Evolutionary conservation across 2,888 invertebrate species (phyloP).

Genomic region (Dusona sp.): DNA sequence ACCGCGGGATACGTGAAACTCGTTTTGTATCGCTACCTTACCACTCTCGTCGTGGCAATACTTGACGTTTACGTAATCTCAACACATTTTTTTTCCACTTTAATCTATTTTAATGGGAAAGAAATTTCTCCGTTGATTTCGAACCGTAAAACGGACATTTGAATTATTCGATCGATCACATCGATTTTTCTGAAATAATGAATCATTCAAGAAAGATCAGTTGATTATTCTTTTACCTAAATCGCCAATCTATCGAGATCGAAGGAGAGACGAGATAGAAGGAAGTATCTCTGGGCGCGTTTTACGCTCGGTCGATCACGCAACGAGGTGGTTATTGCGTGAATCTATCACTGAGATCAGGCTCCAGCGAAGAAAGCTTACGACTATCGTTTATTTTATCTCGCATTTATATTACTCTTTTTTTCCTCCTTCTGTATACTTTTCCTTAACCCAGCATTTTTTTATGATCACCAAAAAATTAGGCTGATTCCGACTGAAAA

Average conservation of each 20-base stretch:
- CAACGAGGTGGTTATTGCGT: conserved; percentile 66
- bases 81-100: conserved; percentile 28
- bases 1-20: conserved; percentile 67
- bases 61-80: conserved; percentile 54
- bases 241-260: conserved; percentile 17
- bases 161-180: neutral
- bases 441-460: neutral
- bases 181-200: neutral
- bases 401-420: neutral
- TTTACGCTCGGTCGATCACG: conserved; percentile 68
- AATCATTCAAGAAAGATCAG: neutral
- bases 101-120: conserved; percentile 22
- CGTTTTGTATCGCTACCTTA: conserved; percentile 58
- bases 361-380: conserved; percentile 40
- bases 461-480: neutral
- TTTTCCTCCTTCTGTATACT: neutral
- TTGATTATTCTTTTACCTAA: neutral
- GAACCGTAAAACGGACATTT: neutral
- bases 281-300: conserved; percentile 63
- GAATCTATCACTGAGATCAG: conserved; percentile 61
- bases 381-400: conserved; percentile 33
- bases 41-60: conserved; percentile 32
- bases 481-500: neutral
- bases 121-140: neutral
- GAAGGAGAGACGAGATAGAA: conserved; percentile 39